Evolutionary conservation across 2,888 invertebrate genomes (phyloP), one percentile per base, ranked within the genome.

Genomic region (Leucophenga maculata): DNA sequence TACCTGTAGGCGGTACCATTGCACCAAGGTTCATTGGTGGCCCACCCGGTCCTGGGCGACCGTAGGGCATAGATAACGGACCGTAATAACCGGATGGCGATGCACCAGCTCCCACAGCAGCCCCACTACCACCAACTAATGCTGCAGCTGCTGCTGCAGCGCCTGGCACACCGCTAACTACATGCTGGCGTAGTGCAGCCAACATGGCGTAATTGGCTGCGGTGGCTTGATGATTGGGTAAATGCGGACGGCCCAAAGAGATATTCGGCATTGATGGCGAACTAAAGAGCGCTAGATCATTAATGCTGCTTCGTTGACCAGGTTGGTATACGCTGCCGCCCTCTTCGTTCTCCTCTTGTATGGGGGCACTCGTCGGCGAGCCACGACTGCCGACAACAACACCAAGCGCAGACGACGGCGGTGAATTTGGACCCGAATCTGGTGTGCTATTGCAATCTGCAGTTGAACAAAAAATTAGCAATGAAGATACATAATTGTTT

Each of bases 261-360:
- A 98, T 98, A 91, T 98, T 98, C 85, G 98, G 98, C 94, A 98
- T 94, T 84, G 97, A 97, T 69, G 97, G 97, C 82, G 97, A 97
- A 81, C 96, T 96, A 91, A 97, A 97, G 74, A 97, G 92, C 72
- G 94, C 90, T 84, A 94, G 89, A 89, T 94, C 92, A 89, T 90
- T 93, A 89, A 90, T 93, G 90, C 90, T 94, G 89, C 90, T 93
- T 86, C 90, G 91, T 86, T 89, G 93, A 83, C 90, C 92, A 86
- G 91, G 90, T 68, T 91, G 91, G 82, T 91, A 92, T 39, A 90
- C 90, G 71, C 91, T 90, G 65, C 91, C 90, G 65, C 91, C 90
- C 82, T 92, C 92, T 89, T 95, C 94, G 86, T 94, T 93, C 89
- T 96, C 95, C 86, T 94, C 94, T 88, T 94, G 94, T 83, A 94